These are phyloP conservation scores for Chelonia mydas DNA, from an alignment of 2,797 vertebrate genomes.

Conservation along the genomic window DNA sequence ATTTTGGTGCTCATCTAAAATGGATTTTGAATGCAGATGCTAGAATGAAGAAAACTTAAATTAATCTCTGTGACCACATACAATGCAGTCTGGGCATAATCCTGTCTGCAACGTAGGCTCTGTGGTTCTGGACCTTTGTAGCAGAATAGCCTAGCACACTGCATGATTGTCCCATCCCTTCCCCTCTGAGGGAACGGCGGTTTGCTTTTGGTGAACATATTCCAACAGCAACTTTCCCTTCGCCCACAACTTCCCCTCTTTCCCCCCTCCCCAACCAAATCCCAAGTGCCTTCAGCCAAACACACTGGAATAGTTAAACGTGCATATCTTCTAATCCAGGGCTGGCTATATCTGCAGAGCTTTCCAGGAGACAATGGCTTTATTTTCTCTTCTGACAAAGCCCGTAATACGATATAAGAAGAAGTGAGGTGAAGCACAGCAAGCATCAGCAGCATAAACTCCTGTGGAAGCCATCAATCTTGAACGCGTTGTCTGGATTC, in stretches of 20 bases:
- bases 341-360: not conserved
- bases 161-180: not conserved
- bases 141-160: not conserved
- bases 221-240: not conserved
- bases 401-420: not conserved
- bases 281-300: not conserved
- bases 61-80: not conserved
- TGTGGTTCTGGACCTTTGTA: not conserved
- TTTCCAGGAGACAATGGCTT: constrained; percentile 43
- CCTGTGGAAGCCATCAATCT: constrained; percentile 27
- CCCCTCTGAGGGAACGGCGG: not conserved
- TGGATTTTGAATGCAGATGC: not conserved
- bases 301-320: not conserved
- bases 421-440: not conserved
- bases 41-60: not conserved
- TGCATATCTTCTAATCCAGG: not conserved
- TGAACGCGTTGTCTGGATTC: not conserved
- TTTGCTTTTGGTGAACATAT: not conserved
- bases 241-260: not conserved
- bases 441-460: constrained; percentile 1
- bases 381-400: constrained; percentile 35
- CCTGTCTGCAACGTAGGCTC: not conserved
- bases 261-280: not conserved
- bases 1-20: not conserved
- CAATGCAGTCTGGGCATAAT: not conserved